A percentile compares a stretch with the other conserved stretches of the same genome.
Evolutionary conservation across 1,140 invertebrate genomes (phyloP).

Genomic region (Pararge aegeria): DNA sequence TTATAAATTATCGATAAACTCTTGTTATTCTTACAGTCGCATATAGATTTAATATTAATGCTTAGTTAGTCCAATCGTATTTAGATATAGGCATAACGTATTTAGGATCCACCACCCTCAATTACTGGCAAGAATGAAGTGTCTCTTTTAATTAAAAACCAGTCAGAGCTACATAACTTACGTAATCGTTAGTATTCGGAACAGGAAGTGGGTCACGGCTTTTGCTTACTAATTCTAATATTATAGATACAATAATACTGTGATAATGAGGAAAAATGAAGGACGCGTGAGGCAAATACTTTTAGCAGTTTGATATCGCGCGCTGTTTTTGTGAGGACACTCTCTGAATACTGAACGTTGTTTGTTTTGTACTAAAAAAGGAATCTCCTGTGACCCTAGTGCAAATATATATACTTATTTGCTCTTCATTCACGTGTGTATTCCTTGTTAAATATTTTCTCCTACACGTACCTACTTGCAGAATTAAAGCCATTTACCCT

Average conservation of each 20-base stretch:
- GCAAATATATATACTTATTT: not conserved
- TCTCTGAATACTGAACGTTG: not conserved
- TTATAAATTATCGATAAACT: too few species aligned
- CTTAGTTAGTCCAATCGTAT: too few species aligned
- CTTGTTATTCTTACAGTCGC: too few species aligned
- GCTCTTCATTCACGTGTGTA: not conserved
- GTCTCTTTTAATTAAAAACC: not conserved
- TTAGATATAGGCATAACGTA: too few species aligned
- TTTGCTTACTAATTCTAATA: conserved; percentile 2
- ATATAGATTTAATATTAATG: too few species aligned
- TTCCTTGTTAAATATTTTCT: not conserved
- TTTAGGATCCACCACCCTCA: too few species aligned
- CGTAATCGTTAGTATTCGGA: conserved; percentile 7
- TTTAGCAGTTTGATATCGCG: not conserved
- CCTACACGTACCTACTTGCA: not conserved
- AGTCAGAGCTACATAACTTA: not conserved
- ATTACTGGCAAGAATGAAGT: not conserved
- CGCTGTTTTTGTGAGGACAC: not conserved
- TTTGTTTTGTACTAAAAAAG: conserved; percentile 1
- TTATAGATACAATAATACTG: conserved; percentile 1
- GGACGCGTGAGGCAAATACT: conserved; percentile 4
- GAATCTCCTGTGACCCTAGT: not conserved
- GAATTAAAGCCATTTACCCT: too few species aligned
- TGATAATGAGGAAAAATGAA: conserved; percentile 4
- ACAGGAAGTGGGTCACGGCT: not conserved